Evolutionary conservation across 1,140 invertebrate genomes (phyloP), one percentile per base, ranked within the genome.

Genomic region (Laodelphax striatellus): DNA sequence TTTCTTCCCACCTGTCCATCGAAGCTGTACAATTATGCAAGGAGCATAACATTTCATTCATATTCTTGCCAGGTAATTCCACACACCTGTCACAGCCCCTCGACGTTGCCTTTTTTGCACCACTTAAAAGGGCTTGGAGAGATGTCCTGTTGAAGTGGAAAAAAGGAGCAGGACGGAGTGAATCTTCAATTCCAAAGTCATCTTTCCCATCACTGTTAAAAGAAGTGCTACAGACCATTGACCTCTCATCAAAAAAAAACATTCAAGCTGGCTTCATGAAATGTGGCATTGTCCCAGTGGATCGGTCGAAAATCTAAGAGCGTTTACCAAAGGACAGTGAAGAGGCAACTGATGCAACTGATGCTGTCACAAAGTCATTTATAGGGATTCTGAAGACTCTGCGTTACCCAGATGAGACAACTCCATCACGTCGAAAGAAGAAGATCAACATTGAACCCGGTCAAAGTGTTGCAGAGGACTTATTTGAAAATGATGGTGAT

Each of bases 81-180:
- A 75, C 72, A 1, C 73, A 76, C 59, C 34, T 73, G 8, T 64
- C 66, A n/a, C 73, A 77, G 59, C 72, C 75, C 6, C 59, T 76
- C 11, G 72, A 77, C 64, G 69, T 75, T 17, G 68, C 69, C 19
- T 66, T 71, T 42, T 72, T 72, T 64, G 43, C 62, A 14, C 67
- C 71, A 22, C 55, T 75, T 52, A 74, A 74, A 55, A 67, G 55
- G 14, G 62, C 58, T 13, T 76, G 73, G 73, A 60, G 68, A 57
- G 57, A 65, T 43, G 65, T 74, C 50, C 58, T 76, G 28, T 52
- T 60, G 28, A 54, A 64, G 42, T 70, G 57, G 71, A 72, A 66
- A 69, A 55, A 31, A 19, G 16, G 8, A 16, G 22, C 38, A 55
- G 43, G 59, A 14, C 13, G 19, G 34, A 11, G 52, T 41, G 43